Evolutionary conservation across 2,113 vertebrate species (phyloP).

Genomic region (Anseranas semipalmata): DNA sequence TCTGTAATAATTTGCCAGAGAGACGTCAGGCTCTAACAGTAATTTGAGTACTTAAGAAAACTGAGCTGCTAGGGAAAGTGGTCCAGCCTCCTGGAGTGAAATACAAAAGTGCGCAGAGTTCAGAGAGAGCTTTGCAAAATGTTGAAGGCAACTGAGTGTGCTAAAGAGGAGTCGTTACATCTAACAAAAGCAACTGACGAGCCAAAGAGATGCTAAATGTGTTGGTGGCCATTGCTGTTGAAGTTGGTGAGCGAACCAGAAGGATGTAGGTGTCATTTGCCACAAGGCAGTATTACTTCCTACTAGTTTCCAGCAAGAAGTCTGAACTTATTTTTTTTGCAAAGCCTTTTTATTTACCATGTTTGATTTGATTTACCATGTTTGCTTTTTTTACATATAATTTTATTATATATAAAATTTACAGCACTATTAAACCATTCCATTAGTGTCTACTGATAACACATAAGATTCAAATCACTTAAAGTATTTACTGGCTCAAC

Average conservation of each 20-base stretch:
- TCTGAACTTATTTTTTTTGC: neutral
- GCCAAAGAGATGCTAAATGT: rapidly evolving
- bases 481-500: neutral
- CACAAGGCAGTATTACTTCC: neutral
- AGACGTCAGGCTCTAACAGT: neutral
- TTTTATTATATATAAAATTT: too few species aligned
- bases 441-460: neutral
- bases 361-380: neutral
- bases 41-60: neutral
- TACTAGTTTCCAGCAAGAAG: neutral
- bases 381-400: neutral
- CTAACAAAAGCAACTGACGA: neutral
- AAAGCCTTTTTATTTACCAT: neutral
- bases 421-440: neutral
- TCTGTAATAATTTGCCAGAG: neutral
- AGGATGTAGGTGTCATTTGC: neutral
- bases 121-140: neutral
- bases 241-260: neutral
- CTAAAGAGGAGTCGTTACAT: neutral
- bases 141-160: neutral
- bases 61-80: neutral
- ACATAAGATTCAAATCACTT: neutral
- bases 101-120: neutral
- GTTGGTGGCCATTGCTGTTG: neutral
- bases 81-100: neutral